Base-by-base conservation (phyloP, 1,140 invertebrate species). In the Zaprionus ghesquierei region DNA sequence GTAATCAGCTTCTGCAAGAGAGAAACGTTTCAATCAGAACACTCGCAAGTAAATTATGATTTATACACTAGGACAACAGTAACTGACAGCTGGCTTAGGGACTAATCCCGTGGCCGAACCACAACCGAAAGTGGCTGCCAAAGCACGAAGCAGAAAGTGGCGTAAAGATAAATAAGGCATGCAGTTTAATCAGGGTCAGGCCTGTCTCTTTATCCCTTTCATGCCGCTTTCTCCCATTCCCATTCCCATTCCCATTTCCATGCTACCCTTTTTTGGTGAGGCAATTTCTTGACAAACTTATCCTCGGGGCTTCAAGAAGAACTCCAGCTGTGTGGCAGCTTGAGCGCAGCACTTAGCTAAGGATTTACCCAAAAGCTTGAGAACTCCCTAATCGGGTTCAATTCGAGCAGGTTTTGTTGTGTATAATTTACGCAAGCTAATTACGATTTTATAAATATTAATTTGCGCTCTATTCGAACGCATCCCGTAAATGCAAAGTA, bases 1-100 rank as follows among this genome's bases (percentile, higher is more conserved):
- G 92, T 97, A 97, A 93, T 97, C 96, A 90, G 96, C 96, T 94
- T 97, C 96, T 97, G 95, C 41, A 96, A 97, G 23, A 49, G 12
- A 54, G 6, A 51, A 51, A 44, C 41, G 5, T 22, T 46, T 46
- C 10, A 20, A 46, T 46, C 2, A 46, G 35, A 35, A 35, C 13
- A 18, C 18, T 18, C 38, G 6, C n/a, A 44, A 44, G 35, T 5
- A 44, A 20, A 44, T 5, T 20, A 44, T 46, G 41, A 46, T 22
- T 46, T 10, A 46, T 41, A 41, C 15, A n/a, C 31, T 10, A 33
- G 31, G n/a, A n/a, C 18, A 12, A 22, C 33, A 22, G 41, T 46
- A 2, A 41, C 35, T 8, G 41, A 46, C 41, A 46, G 18, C 41
- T 12, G 41, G 41, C 8, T 46, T 46, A 46, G 3, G 12, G 3